Base-by-base conservation (phyloP, 2,797 vertebrate genomes). In the Eulemur mongoz region DNA sequence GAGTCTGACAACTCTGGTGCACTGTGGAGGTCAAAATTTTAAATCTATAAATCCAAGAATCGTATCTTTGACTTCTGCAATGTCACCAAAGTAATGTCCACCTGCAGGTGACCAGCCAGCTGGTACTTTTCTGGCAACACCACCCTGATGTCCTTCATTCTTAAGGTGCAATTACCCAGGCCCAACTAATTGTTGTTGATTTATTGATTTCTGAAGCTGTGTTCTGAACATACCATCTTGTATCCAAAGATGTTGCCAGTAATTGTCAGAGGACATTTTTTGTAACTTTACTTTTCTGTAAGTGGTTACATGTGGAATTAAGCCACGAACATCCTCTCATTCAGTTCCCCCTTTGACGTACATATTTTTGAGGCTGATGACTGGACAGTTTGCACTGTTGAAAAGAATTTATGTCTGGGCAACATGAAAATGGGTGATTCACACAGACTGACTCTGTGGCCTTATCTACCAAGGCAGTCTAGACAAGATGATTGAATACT, bases 351-450 rank as follows among this genome's bases (percentile, higher is more conserved):
- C 70, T 95, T 57, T 86, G 75, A 84, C 65, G 18, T 63, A 57
- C 30, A n/a, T 75, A 35, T 61, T 93, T 96, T 91, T 93, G 82
- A 88, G 23, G 57, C 20, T 84, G 65, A 40, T 80, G 48, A 84
- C 45, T 70, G 57, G 78, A 81, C 48, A 95, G 76, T 9, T 3
- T 88, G 65, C 25, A 38, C n/a, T 57, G 32, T 43, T 91, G 52
- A 54, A 76, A 92, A 92, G 59, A 88, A 88, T 35, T 91, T 59
- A 72, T 88, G 72, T 94, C 76, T 81, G 72, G 72, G 5, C 7
- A 67, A 50, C 84, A 81, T 57, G 27, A 75, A 94, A 75, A 93
- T 32, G 65, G 27, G 43, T 76, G 35, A 91, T 63, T 82, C 69
- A 70, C 35, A 69, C 38, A 45, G 67, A 93, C 45, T 43, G 76